Base-by-base conservation (phyloP, 2,888 invertebrate species). In the Chaetoderma sp. region DNA sequence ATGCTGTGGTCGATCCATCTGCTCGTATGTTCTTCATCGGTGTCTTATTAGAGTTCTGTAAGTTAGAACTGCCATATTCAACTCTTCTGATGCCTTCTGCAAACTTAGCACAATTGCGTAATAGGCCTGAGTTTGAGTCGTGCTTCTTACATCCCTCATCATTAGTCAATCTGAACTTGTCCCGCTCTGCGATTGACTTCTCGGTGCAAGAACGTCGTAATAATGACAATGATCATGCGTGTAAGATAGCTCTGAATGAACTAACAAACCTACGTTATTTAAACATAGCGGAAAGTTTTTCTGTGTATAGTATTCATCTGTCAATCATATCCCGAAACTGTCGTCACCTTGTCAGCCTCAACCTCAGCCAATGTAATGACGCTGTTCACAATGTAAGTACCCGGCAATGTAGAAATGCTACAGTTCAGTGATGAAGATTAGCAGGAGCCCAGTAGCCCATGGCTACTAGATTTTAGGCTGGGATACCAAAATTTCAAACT, bases 21-120 rank as follows among this genome's bases (percentile, higher is more conserved):
- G 82, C 84, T 25, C 74, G 83, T 55, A 78, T 84, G 71, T 81
- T 83, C 60, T 84, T 81, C 73, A 83, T 82, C 62, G 82, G 82
- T 28, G 78, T 81, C n/a, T 66, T 83, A 47, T 72, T 82, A 56
- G 78, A 78, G 50, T 74, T 82, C 13, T 80, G 80, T 58, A 74
- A 78, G 63, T 62, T 76, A 23, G 69, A 76, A 18, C 65, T 79
- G 1, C 68, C 68, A 6, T 74, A 77, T 65, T 70, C 74, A 44
- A 78, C 79, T 18, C 60, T 81, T 23, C 73, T 81, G 27, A 79
- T 80, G 70, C 81, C 81, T 0, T 75, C 77, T 47, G 79, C 78
- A 18, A 80, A 80, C 57, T 75, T 80, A 39, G 68, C 72, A 21
- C 76, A 76, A 57, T 68, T 78, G 56, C 66, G 72, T 27, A 70